Evolutionary conservation across 2,888 invertebrate genomes (phyloP).

Genomic region (Argyresthia albistria): DNA sequence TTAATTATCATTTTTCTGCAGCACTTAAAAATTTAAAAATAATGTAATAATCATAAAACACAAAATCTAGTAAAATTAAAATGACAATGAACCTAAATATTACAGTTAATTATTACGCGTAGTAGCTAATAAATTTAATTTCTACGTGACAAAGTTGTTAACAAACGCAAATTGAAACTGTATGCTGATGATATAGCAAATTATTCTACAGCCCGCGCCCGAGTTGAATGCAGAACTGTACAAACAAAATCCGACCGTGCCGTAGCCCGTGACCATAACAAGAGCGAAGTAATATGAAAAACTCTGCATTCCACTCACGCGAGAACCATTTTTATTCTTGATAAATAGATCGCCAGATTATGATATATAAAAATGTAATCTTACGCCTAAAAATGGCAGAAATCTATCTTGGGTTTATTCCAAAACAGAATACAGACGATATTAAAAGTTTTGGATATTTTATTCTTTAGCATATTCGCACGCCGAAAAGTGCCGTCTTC

Average conservation of each 20-base stretch:
- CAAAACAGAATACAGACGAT: too few species aligned
- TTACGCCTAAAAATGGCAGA: conserved; percentile 16
- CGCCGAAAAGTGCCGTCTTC: too few species aligned
- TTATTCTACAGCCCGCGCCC: too few species aligned
- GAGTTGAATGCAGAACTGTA: too few species aligned
- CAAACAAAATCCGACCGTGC: too few species aligned
- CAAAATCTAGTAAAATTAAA: conserved; percentile 1
- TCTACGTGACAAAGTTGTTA: conserved; percentile 46
- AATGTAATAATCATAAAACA: conserved; percentile 46
- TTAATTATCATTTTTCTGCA: conserved; percentile 64
- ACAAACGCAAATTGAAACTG: background rate
- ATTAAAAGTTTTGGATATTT: too few species aligned
- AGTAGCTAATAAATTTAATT: conserved; percentile 15
- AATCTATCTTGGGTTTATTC: too few species aligned
- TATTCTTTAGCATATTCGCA: too few species aligned
- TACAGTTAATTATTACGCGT: background rate
- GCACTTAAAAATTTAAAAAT: conserved; percentile 57
- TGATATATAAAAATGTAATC: conserved; percentile 42
- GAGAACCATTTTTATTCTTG: conserved; percentile 34
- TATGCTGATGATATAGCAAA: background rate
- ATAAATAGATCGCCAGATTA: conserved; percentile 49
- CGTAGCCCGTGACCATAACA: too few species aligned
- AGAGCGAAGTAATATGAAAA: too few species aligned
- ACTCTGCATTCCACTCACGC: too few species aligned
- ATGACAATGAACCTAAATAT: background rate